Percentiles rank a stretch among this genome's conserved stretches.
These are phyloP conservation scores for Apogon hyalosoma DNA, from an alignment of 2,797 vertebrate genomes.

Conservation along the genomic window DNA sequence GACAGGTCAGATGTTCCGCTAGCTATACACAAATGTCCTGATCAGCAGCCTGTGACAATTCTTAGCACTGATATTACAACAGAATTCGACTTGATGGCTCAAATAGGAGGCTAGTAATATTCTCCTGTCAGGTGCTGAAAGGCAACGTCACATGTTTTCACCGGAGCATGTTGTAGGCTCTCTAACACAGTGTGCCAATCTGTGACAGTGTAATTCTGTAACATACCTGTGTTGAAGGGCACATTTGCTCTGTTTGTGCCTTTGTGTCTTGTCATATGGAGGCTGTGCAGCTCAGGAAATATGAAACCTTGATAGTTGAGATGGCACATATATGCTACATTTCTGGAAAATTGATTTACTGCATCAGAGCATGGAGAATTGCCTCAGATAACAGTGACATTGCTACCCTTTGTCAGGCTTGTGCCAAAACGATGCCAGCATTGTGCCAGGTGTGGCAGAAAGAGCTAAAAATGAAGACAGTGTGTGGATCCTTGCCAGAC, in stretches of 20 bases:
- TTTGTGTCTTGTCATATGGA: slow-evolving; percentile 20
- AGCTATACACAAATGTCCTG: slow-evolving; percentile 70
- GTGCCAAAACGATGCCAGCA: slow-evolving; percentile 59
- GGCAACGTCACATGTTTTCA: slow-evolving; percentile 32
- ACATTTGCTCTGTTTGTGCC: not conserved
- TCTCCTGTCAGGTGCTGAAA: slow-evolving; percentile 41
- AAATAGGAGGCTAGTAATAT: slow-evolving; percentile 42
- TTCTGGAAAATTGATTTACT: slow-evolving; percentile 71
- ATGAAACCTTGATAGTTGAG: slow-evolving; percentile 36
- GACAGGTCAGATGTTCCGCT: slow-evolving; percentile 79
- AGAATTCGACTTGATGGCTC: slow-evolving; percentile 42
- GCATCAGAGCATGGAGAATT: slow-evolving; percentile 69
- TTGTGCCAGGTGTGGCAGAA: slow-evolving; percentile 73
- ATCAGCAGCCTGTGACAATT: slow-evolving; percentile 57
- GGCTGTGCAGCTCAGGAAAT: slow-evolving; percentile 31
- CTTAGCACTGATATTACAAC: slow-evolving; percentile 50
- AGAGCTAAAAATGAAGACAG: slow-evolving; percentile 64
- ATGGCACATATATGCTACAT: slow-evolving; percentile 52
- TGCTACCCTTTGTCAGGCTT: slow-evolving; percentile 60
- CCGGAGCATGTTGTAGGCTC: slow-evolving; percentile 6
- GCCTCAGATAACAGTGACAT: slow-evolving; percentile 68
- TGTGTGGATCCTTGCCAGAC: slow-evolving; percentile 63
- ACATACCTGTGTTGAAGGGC: slow-evolving; percentile 12
- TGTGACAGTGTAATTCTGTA: not conserved
- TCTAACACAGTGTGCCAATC: slow-evolving; percentile 15